Base-by-base conservation (phyloP, 2,888 invertebrate species). In the Bibio marci region DNA sequence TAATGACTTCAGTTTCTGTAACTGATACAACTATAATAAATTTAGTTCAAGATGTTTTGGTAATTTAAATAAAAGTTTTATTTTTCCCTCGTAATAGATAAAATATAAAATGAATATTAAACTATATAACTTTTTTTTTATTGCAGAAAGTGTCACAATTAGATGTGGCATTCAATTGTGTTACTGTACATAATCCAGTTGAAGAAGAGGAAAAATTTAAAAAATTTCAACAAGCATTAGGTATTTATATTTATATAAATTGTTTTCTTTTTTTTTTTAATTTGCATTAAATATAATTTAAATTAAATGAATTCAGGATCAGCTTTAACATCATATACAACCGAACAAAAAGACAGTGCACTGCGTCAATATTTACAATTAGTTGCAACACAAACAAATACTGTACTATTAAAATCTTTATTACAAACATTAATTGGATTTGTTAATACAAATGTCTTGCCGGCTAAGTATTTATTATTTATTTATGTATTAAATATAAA, bases 151-250 rank as follows among this genome's bases (percentile, higher is more conserved):
- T 86, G 7, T 85, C 87, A 53, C 71, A 77, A 1, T 80, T 86
- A 26, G 88, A 90, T 54, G 86, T 88, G 59, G 86, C 87, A 1
- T 91, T 94, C 53, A 82, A 83, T 55, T 83, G 83, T 50, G 86
- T 83, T 49, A 69, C 91, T 42, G 79, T 87, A 2, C 80, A 87
- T 51, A 75, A 78, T 47, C 67, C 74, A 14, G 73, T 76, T 38
- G 69, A 70, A 41, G 80, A 86, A 54, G 67, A 65, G 46, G 76
- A 79, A 47, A 78, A 77, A 55, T 63, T 76, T 22, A 59, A 69
- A 30, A 61, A 65, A 52, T 80, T 80, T 62, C 74, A 79, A 48
- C 73, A 75, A 45, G 77, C 76, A 45, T 59, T 91, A 27, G 48
- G 62, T 60, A 49, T 48, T 15, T 19, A 15, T 25, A 15, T 28